Base-by-base conservation (phyloP, 2,888 invertebrate genomes). In the Meghimatium bilineatum region DNA sequence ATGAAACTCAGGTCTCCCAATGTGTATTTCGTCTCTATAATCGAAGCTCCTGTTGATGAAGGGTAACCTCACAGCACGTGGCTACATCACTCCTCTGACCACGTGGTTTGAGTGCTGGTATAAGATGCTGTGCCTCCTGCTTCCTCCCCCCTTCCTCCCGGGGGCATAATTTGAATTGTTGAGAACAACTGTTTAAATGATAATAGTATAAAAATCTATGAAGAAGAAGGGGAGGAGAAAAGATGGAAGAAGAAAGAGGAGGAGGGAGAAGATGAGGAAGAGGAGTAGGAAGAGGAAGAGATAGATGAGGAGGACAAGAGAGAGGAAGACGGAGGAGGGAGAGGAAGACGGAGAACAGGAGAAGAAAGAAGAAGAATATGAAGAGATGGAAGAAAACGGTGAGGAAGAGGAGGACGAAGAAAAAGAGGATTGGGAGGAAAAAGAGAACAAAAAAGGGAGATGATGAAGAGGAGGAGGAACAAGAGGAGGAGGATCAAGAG, bases 371-470 rank as follows among this genome's bases (percentile, higher is more conserved):
- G 20, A 60, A 20, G 20, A 60, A 60, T 12, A 20, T 3, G 20
- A n/a, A 17, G 20, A 60, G 17, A 60, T 3, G n/a, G 17, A 60
- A 17, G 20, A n/a, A 60, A 60, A 17, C 3, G 20, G n/a, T 12
- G 17, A 17, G 20, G 20, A n/a, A 17, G 66, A 26, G n/a, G 66
- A 66, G n/a, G 66, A 3, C 26, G 17, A 60, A 17, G 20, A n/a
- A 17, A 60, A 60, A 17, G 20, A n/a, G n/a, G 20, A 60, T 5
- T 12, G n/a, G n/a, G 17, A 60, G n/a, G 20, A n/a, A 17, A 60
- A 17, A 20, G 20, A 60, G n/a, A n/a, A 60, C n/a, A n/a, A 87
- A 86, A 5, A 85, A 74, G 14, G 87, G 88, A 32, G 86, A 87
- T 32, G 88, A 88, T 5, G 87, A 87, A 23, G n/a, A n/a, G 20